Evolutionary conservation across 2,888 invertebrate species (phyloP), one percentile per base, ranked within the genome.

Genomic region (Tolmerus cingulatus): DNA sequence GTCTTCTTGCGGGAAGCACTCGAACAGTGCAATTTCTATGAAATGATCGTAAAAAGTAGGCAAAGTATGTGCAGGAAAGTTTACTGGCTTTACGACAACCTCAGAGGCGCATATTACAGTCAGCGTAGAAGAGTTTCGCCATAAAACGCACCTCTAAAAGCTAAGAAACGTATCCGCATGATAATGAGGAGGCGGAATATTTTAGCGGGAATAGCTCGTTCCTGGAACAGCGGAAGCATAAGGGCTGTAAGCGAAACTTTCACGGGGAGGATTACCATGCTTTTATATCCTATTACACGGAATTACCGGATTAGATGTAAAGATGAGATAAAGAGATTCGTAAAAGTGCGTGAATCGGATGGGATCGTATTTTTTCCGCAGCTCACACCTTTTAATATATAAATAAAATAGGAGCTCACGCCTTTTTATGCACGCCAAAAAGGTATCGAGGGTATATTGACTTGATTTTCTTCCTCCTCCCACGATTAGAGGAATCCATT

Each of bases 141-240:
- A 84, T 84, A 84, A 84, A 84, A 34, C 74, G 51, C 84, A 81
- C 81, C 81, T 81, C 81, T 81, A 51, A 81, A 81, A 81, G 81
- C 81, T 34, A 16, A 23, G 30, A 55, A 51, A 51, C 81, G 55
- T 55, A 81, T 81, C 81, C 51, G 81, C 81, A 51, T 81, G 51
- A 27, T 81, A 81, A 81, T 81, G 81, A 81, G 76, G 37, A 40
- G 76, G 34, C n/a, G 76, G 40, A 37, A 76, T 76, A 76, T 76
- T 76, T 37, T 34, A n/a, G n/a, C 37, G n/a, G 37, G 40, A 34
- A 30, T 74, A 74, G 74, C 30, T 76, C 76, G 76, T 76, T 76
- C 40, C 8, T 40, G 76, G 37, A 34, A 37, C 14, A 37, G 76
- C 37, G 40, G 40, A 76, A 37, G 8, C 76, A 76, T 76, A 40